These are phyloP conservation scores for Pseudobourletiella spinata DNA, from an alignment of 1,140 invertebrate species.

Conservation along the genomic window DNA sequence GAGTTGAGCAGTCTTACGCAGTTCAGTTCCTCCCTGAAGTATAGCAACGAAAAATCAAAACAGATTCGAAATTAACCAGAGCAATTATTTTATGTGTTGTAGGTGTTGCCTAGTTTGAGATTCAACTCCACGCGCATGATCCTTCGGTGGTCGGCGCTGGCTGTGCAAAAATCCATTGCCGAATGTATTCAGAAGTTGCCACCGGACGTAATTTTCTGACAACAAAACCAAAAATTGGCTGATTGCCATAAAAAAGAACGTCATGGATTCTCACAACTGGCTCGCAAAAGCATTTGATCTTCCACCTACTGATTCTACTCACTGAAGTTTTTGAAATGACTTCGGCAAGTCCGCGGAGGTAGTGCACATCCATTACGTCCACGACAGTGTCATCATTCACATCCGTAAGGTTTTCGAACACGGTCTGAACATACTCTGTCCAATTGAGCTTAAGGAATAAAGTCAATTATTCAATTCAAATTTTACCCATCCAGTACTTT, in stretches of 20 bases:
- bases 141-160: too few relatives aligned
- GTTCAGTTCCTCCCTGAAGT: conserved; percentile 23
- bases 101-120: too few relatives aligned
- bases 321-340: conserved; percentile 7
- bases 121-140: too few relatives aligned
- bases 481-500: background rate
- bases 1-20: conserved; percentile 28
- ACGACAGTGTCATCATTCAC: conserved; percentile 21
- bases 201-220: conserved; percentile 32
- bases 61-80: too few relatives aligned
- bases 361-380: conserved; percentile 27
- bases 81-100: too few relatives aligned
- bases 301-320: conserved; percentile 17
- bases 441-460: conserved; percentile 28
- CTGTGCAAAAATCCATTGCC: conserved; percentile 28
- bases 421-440: conserved; percentile 27
- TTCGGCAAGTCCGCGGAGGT: conserved; percentile 18
- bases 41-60: conserved; percentile 10
- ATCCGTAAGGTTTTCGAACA: conserved; percentile 16
- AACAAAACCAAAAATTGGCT: too few relatives aligned
- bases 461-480: background rate
- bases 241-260: background rate
- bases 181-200: conserved; percentile 30
- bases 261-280: background rate
- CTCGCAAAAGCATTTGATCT: too few relatives aligned